phyloP scores from a whole-genome alignment of 2,113 vertebrate genomes.

The Craseonycteris thonglongyai region DNA sequence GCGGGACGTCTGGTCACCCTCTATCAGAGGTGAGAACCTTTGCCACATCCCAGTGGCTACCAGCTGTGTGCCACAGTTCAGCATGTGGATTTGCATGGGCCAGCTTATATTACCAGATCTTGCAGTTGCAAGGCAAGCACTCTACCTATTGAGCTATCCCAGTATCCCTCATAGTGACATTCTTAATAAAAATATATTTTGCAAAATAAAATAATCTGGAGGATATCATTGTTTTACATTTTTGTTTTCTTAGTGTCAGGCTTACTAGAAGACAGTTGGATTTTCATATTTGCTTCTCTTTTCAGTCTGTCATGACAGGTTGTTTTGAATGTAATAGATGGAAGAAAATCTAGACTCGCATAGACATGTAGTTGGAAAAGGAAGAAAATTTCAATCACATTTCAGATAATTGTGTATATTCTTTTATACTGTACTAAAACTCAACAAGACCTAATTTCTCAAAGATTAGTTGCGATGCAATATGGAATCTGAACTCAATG shows the following conservation, averaged over 20 bases:
- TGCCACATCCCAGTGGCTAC: no score
- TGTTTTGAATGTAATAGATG: neutral
- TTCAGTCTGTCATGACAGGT: neutral
- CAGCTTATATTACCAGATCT: no score
- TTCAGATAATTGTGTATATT: neutral
- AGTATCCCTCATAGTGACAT: neutral
- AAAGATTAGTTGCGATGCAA: neutral
- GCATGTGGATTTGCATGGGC: no score
- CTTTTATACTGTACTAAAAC: neutral
- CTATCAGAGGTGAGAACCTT: no score
- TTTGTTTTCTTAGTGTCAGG: neutral
- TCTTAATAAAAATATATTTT: neutral
- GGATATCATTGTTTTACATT: neutral
- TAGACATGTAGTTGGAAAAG: neutral
- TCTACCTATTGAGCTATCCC: no score
- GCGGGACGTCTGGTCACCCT: no score
- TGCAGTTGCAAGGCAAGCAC: no score
- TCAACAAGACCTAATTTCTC: neutral
- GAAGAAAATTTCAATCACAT: neutral
- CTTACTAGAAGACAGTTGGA: neutral
- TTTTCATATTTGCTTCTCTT: neutral
- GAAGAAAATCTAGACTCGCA: neutral
- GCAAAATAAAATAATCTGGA: neutral
- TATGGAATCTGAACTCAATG: neutral
- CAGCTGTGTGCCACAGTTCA: no score